Evolutionary conservation across 2,113 vertebrate species (phyloP).

Genomic region (Stigmatopora argus): DNA sequence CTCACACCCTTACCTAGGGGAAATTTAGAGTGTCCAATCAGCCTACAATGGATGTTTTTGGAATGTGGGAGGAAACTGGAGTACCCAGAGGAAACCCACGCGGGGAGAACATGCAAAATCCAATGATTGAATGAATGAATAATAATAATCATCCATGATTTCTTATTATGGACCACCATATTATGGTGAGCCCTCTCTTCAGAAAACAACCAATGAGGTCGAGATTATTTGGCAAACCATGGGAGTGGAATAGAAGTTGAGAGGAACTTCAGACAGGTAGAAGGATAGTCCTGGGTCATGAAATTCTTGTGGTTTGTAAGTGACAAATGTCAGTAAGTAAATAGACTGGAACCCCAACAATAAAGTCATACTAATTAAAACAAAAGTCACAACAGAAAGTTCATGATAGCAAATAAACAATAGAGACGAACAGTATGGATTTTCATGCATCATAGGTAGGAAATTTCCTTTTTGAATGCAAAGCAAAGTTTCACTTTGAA

Average conservation of each 20-base stretch:
- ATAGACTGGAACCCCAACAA: not conserved
- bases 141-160: not conserved
- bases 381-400: not conserved
- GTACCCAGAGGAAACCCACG: too few species aligned
- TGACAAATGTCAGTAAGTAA: constrained; percentile 1
- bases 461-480: not conserved
- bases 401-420: not conserved
- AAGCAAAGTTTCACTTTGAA: not conserved
- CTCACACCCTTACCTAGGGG: too few species aligned
- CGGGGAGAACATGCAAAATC: too few species aligned
- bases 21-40: too few species aligned
- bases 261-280: constrained; percentile 20
- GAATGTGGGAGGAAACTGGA: too few species aligned
- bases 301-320: constrained; percentile 43
- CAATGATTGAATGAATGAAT: not conserved
- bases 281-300: constrained; percentile 26
- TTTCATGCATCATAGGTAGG: not conserved
- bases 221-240: not conserved
- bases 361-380: not conserved
- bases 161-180: not conserved
- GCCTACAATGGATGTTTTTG: too few species aligned
- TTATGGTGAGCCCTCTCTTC: not conserved
- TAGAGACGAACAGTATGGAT: not conserved
- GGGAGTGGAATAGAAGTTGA: not conserved
- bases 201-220: not conserved